Evolutionary conservation across 2,113 vertebrate species (phyloP).

Genomic region (Phaethon lepturus): DNA sequence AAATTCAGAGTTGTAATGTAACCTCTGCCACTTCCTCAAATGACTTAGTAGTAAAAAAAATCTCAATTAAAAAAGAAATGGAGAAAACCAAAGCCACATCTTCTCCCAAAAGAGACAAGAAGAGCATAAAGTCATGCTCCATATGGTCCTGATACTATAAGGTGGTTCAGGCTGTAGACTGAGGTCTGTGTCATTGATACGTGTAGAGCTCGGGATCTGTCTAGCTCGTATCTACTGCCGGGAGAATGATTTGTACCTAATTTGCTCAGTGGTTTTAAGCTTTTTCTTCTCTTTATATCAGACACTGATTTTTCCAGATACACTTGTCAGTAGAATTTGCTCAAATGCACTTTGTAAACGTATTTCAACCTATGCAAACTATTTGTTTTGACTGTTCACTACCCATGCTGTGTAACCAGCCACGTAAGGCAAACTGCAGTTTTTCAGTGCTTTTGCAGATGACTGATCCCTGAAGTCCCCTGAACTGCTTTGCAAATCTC

Average conservation of each 20-base stretch:
- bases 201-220: neutral
- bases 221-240: neutral
- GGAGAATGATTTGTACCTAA: neutral
- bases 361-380: constrained; percentile 32
- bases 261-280: neutral
- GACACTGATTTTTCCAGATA: constrained; percentile 31
- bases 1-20: neutral
- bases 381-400: constrained; percentile 57
- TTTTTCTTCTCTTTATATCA: neutral
- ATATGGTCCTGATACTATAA: neutral
- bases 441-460: constrained; percentile 39
- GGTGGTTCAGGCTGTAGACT: neutral
- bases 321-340: constrained; percentile 38
- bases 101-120: neutral
- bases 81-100: neutral
- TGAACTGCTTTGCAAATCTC: constrained; percentile 15
- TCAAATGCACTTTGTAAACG: constrained; percentile 17
- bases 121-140: neutral
- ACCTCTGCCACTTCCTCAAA: constrained; percentile 15
- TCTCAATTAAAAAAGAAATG: neutral
- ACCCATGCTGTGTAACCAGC: neutral
- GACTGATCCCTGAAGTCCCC: constrained; percentile 31
- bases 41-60: neutral
- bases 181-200: neutral
- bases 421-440: constrained; percentile 50